A percentile compares a stretch with the other conserved stretches of the same genome.
Evolutionary conservation across 2,113 vertebrate species (phyloP).

Genomic region (Ivindomyrus marchei): DNA sequence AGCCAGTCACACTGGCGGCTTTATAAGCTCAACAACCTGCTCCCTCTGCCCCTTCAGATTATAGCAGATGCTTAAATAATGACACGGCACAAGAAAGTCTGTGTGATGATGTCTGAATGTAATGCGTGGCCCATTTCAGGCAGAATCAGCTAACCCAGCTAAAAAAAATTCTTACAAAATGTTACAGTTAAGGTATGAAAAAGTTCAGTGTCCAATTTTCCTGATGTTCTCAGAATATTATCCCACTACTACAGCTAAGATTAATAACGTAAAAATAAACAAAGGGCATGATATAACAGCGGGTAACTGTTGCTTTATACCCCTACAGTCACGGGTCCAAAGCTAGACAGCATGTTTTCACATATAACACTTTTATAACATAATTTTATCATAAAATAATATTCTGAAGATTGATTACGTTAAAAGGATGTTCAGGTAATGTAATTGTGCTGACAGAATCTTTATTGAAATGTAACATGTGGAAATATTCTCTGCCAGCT

Average conservation of each 20-base stretch:
- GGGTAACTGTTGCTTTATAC: not conserved
- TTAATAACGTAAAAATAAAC: not conserved
- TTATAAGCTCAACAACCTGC: conserved; percentile 5
- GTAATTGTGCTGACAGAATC: not conserved
- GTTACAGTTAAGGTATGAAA: not conserved
- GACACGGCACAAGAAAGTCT: not conserved
- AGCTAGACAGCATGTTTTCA: not conserved
- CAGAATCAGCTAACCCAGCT: not conserved
- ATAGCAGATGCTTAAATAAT: not conserved
- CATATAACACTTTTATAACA: not conserved
- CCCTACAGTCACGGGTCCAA: not conserved
- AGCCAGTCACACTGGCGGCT: conserved; percentile 18
- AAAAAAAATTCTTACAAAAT: not conserved
- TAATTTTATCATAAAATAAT: not conserved
- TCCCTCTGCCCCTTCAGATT: not conserved
- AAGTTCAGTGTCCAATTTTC: not conserved
- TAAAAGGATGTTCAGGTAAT: not conserved
- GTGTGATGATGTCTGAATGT: too few relatives aligned
- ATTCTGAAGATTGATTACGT: not conserved
- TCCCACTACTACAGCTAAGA: not conserved
- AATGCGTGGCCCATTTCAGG: not conserved
- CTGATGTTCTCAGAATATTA: not conserved
- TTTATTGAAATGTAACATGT: not conserved
- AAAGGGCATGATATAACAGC: not conserved
- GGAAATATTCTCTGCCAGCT: not conserved